phyloP scores from a whole-genome alignment of 2,888 invertebrate species.

The Danaus chrysippus region DNA sequence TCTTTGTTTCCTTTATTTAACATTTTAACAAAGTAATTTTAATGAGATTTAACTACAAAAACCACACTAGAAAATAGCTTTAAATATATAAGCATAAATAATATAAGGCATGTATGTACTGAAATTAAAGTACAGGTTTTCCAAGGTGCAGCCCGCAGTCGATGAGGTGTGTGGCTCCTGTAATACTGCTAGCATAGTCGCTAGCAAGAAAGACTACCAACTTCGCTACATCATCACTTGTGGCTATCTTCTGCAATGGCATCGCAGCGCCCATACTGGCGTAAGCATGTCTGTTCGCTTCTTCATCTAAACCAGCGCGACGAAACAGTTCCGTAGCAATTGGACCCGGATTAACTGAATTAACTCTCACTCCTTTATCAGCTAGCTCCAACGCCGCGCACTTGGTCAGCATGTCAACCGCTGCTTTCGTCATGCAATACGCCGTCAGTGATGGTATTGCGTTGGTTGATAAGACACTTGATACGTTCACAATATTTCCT shows the following conservation, averaged over 20 bases:
- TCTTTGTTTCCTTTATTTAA: too few species aligned
- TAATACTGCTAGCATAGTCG: conserved; percentile 55
- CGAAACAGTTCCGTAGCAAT: conserved; percentile 55
- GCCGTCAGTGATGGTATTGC: conserved; percentile 49
- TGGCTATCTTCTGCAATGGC: conserved; percentile 49
- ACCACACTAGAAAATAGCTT: too few species aligned
- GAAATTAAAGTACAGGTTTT: conserved; percentile 17
- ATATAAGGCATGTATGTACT: not conserved
- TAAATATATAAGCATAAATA: not conserved
- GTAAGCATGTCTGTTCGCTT: conserved; percentile 44
- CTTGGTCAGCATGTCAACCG: conserved; percentile 61
- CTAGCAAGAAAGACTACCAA: conserved; percentile 56
- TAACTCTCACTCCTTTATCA: conserved; percentile 56
- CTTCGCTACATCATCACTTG: conserved; percentile 54
- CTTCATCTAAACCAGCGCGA: conserved; percentile 48
- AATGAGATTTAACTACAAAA: too few species aligned
- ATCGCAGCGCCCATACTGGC: conserved; percentile 40
- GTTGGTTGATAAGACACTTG: conserved; percentile 51
- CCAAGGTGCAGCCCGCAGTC: conserved; percentile 58
- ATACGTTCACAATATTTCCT: conserved; percentile 60
- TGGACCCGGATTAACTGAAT: conserved; percentile 61
- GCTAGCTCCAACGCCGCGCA: conserved; percentile 56
- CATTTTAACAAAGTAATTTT: too few species aligned
- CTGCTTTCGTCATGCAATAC: conserved; percentile 65
- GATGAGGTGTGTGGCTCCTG: conserved; percentile 51